A percentile compares a stretch with the other conserved stretches of the same genome.
phyloP scores from a whole-genome alignment of 2,797 vertebrate species.

The Sternotherus odoratus region DNA sequence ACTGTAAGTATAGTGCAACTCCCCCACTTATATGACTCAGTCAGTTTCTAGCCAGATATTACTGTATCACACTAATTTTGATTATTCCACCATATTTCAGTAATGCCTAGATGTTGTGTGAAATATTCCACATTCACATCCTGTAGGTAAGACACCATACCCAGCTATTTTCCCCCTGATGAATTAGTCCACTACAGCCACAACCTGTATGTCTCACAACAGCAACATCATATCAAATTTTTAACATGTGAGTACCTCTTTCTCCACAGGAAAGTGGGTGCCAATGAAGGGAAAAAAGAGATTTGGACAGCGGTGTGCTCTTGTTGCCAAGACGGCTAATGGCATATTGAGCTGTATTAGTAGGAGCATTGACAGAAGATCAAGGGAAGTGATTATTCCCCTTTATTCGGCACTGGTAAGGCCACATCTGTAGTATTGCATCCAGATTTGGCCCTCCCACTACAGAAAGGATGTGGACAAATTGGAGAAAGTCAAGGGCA shows the following conservation, averaged over 20 bases:
- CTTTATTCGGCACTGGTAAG: too few relatives aligned
- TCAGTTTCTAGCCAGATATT: conserved; percentile 12
- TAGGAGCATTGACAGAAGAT: too few relatives aligned
- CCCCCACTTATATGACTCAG: conserved; percentile 20
- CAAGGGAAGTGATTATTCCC: too few relatives aligned
- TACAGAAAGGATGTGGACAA: too few relatives aligned
- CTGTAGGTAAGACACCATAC: not conserved
- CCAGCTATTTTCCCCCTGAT: not conserved
- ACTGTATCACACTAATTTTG: fast-evolving
- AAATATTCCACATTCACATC: not conserved
- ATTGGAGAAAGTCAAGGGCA: too few relatives aligned
- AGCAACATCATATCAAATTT: not conserved
- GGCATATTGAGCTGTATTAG: too few relatives aligned
- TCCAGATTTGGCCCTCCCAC: too few relatives aligned
- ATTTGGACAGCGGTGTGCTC: not conserved
- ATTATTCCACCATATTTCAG: not conserved
- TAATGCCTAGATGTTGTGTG: not conserved
- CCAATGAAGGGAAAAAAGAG: not conserved
- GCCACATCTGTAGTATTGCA: too few relatives aligned
- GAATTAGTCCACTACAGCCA: conserved; percentile 2
- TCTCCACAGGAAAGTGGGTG: not conserved
- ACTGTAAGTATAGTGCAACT: not conserved
- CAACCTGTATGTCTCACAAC: not conserved
- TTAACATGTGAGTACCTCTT: not conserved
- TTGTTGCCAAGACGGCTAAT: too few relatives aligned